Conservation (phyloP, 2,113 vertebrate genomes). For the Entosphenus tridentatus region DNA sequence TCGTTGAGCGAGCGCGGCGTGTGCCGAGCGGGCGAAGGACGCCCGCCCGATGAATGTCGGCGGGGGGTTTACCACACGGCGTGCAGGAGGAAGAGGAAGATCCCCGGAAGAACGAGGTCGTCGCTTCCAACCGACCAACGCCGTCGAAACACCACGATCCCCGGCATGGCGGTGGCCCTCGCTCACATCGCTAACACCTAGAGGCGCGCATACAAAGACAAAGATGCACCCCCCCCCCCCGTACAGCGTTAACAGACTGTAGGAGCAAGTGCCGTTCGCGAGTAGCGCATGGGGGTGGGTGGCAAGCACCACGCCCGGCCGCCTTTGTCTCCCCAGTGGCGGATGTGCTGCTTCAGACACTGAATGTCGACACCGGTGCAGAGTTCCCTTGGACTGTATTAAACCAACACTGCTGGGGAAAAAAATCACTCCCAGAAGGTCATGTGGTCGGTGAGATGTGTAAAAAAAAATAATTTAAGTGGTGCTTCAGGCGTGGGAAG, state of each 20-base stretch:
- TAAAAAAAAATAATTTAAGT: no score
- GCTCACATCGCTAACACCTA: neutral
- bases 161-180: slow-evolving; percentile 38
- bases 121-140: slow-evolving; percentile 99
- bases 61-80: slow-evolving; percentile 46
- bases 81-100: slow-evolving; percentile 92
- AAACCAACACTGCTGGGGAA: no score
- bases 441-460: no score
- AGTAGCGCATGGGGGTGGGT: neutral
- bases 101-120: slow-evolving; percentile 91
- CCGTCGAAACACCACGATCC: slow-evolving; percentile 95
- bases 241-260: neutral
- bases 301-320: neutral
- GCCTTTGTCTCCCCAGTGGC: neutral
- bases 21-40: slow-evolving; percentile 16
- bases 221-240: neutral
- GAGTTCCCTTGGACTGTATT: no score
- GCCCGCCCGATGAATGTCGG: slow-evolving; percentile 58
- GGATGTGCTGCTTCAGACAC: no score
- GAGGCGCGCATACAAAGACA: neutral
- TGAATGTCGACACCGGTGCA: no score
- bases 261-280: neutral
- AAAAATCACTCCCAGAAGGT: no score
- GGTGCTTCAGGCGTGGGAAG: no score
- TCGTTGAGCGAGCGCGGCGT: no score